phyloP scores from a whole-genome alignment of 2,113 vertebrate species.

The Peromyscus californicus region DNA sequence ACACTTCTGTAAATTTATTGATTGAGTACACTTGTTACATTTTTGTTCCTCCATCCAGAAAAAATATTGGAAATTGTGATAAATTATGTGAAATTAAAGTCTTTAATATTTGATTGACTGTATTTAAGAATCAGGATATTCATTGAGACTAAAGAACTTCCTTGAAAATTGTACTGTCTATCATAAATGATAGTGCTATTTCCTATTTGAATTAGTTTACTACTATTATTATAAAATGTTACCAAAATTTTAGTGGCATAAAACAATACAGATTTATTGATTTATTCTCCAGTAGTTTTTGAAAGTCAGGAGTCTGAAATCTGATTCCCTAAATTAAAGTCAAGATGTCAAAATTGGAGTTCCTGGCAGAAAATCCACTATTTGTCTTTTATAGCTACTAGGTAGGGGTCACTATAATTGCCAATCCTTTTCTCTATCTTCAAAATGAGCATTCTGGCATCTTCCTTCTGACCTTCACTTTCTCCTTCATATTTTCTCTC shows the following conservation, averaged over 20 bases:
- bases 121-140: slow-evolving; percentile 22
- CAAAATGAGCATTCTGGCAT: background rate
- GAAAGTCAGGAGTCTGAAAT: slow-evolving; percentile 21
- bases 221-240: slow-evolving; percentile 5
- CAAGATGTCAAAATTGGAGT: background rate
- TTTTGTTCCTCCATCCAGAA: slow-evolving; percentile 17
- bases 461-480: background rate
- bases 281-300: slow-evolving; percentile 24
- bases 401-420: background rate
- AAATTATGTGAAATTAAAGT: background rate
- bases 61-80: background rate
- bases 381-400: background rate
- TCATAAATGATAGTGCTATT: slow-evolving; percentile 2
- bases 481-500: background rate
- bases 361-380: background rate
- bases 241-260: background rate
- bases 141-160: background rate
- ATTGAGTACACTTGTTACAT: slow-evolving; percentile 27
- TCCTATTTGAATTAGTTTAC: slow-evolving; percentile 9
- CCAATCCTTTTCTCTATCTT: background rate
- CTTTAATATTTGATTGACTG: slow-evolving; percentile 19
- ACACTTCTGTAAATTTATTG: background rate
- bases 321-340: background rate
- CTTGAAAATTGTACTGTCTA: background rate
- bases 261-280: slow-evolving; percentile 34